Evolutionary conservation across 1,140 invertebrate species (phyloP).

Genomic region (Zaprionus capensis): DNA sequence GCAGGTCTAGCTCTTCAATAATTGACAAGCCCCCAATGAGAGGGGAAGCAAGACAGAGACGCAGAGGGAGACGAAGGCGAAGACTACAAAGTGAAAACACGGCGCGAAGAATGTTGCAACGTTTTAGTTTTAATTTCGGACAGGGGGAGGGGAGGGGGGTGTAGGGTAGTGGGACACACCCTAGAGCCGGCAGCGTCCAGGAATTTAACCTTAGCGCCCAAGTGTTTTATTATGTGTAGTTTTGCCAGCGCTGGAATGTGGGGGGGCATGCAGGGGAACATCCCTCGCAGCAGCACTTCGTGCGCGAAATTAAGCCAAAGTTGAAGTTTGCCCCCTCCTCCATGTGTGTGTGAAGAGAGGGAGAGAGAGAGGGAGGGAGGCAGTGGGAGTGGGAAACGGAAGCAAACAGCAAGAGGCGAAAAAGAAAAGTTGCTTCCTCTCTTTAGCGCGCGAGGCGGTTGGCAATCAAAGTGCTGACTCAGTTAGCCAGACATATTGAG

Average conservation of each 20-base stretch:
- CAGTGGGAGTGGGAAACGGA: conserved; percentile 39
- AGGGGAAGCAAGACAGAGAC: neutral
- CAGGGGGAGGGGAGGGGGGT: neutral
- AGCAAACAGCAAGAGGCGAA: conserved; percentile 67
- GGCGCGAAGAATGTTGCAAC: conserved; percentile 68
- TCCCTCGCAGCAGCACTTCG: conserved; percentile 51
- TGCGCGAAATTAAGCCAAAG: conserved; percentile 81
- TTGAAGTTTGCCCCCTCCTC: conserved; percentile 52
- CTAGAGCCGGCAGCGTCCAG: conserved; percentile 13
- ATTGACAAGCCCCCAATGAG: conserved; percentile 64
- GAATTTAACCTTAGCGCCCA: conserved; percentile 78
- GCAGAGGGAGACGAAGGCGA: neutral
- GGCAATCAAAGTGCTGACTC: conserved; percentile 81
- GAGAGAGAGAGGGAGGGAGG: too few relatives aligned
- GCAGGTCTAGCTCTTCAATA: conserved; percentile 60
- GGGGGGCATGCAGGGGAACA: conserved; percentile 29
- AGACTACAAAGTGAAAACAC: conserved; percentile 66
- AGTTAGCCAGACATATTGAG: conserved; percentile 82
- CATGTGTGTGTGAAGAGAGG: neutral
- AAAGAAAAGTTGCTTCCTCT: conserved; percentile 75
- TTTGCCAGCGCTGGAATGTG: conserved; percentile 67
- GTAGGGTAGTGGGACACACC: conserved; percentile 7
- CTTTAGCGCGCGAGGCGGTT: conserved; percentile 29
- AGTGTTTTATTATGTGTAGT: conserved; percentile 81
- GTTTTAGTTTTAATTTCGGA: conserved; percentile 72